Base-by-base conservation (phyloP, 2,797 vertebrate species). In the Streptopelia turtur region DNA sequence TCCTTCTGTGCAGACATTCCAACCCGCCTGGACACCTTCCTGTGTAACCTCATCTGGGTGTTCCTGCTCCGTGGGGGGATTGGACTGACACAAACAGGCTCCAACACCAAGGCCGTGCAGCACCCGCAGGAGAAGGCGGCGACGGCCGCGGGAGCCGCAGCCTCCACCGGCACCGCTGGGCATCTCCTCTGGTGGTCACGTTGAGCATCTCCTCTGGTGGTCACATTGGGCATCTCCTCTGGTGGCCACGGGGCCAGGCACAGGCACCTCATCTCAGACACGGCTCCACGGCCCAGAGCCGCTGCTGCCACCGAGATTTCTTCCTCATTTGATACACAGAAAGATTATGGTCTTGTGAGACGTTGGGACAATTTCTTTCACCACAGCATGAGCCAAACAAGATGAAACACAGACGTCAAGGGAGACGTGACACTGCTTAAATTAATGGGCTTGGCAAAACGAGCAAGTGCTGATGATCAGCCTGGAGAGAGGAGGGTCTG, bases 381-480 rank as follows among this genome's bases (percentile, higher is more conserved):
- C 35, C 15, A 1, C 4, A 2, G 74, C 5, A 1, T 15, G 77
- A 94, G 71, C 22, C 66, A 75, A 65, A 75, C 45, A 56, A 66
- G 85, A 82, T 33, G 64, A 94, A 86, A 57, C 4, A 4, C 77
- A 1, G 12, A 72, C 65, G 85, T 47, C 4, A 14, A 90, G 33
- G 79, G 76, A 92, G 47, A 39, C 28, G 27, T 6, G 53, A 61
- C 82, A 45, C 43, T 39, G 82, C 88, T 86, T 49, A 79, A 88
- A 76, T 66, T n/a, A 56, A 83, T 52, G 69, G 41, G 63, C 75
- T 72, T 55, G 76, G 89, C 55, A 79, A 84, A 83, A 95, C 8
- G 31, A 88, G 43, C 33, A 72, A 69, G 69, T 1, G 5, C 27
- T 23, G 30, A n/a, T 4, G 13, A 60, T 11, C 80, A 76, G 72